These are phyloP conservation scores for Synergus japonicus DNA, from an alignment of 2,888 invertebrate genomes.

Conservation along the genomic window DNA sequence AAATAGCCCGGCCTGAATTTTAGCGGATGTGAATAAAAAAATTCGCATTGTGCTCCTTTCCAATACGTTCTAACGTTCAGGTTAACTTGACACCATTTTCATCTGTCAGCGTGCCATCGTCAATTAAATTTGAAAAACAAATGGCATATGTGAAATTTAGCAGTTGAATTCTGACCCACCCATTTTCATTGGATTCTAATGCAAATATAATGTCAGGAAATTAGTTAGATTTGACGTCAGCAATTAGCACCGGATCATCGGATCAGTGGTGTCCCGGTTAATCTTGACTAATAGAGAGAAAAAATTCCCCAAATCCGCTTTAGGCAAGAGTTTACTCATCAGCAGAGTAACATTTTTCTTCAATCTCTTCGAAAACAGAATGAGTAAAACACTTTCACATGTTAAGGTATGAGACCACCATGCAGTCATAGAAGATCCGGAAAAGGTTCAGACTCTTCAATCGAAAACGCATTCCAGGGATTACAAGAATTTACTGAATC, in stretches of 20 bases:
- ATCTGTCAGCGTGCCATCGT: slow-evolving; percentile 1
- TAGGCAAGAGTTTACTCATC: background rate
- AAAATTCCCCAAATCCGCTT: slow-evolving; percentile 20
- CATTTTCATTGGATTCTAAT: slow-evolving; percentile 18
- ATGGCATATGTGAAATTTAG: slow-evolving; percentile 13
- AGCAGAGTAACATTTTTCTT: background rate
- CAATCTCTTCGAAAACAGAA: background rate
- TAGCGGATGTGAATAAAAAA: slow-evolving; percentile 36
- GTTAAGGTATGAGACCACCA: slow-evolving; percentile 22
- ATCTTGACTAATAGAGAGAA: background rate
- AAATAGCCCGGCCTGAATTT: slow-evolving; percentile 33
- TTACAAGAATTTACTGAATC: background rate
- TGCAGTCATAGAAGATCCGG: slow-evolving; percentile 6
- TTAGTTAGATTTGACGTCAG: background rate
- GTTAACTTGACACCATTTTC: slow-evolving; percentile 22
- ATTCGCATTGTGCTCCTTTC: slow-evolving; percentile 39
- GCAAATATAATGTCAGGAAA: background rate
- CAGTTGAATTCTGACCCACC: background rate
- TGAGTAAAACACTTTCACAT: slow-evolving; percentile 35
- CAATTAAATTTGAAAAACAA: background rate
- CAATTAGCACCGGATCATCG: background rate
- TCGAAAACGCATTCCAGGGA: background rate
- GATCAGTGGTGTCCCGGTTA: background rate
- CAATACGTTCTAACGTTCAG: slow-evolving; percentile 1
- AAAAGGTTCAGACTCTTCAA: background rate